phyloP scores from a whole-genome alignment of 2,888 invertebrate species.

The Tetragnatha montana region DNA sequence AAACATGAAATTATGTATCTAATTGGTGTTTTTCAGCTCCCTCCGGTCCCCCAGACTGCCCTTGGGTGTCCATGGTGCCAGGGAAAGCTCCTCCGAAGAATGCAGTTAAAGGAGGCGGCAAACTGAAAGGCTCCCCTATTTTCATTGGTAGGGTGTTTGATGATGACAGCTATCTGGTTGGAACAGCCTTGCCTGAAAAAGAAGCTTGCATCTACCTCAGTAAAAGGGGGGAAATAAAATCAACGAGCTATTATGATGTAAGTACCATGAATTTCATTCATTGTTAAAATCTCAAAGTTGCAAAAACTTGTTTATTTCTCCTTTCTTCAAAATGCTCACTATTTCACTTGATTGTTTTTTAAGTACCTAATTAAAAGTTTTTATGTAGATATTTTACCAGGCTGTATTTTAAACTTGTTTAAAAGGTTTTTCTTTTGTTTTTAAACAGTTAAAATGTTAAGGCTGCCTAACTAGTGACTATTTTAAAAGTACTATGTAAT shows the following conservation, averaged over 20 bases:
- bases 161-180: slow-evolving; percentile 20
- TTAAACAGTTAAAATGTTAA: too few relatives aligned
- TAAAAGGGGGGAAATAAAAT: slow-evolving; percentile 43
- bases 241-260: slow-evolving; percentile 53
- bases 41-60: slow-evolving; percentile 60
- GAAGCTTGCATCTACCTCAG: slow-evolving; percentile 44
- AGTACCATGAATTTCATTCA: background rate
- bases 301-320: too few relatives aligned
- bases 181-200: slow-evolving; percentile 55
- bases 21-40: slow-evolving; percentile 33
- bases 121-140: slow-evolving; percentile 31
- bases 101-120: slow-evolving; percentile 25
- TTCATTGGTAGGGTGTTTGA: slow-evolving; percentile 62
- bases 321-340: background rate
- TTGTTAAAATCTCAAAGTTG: background rate
- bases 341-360: background rate
- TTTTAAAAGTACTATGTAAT: too few relatives aligned
- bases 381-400: background rate
- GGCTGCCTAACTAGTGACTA: too few relatives aligned
- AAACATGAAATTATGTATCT: background rate
- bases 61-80: slow-evolving; percentile 23
- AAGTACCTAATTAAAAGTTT: too few relatives aligned
- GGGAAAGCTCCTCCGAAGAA: slow-evolving; percentile 12
- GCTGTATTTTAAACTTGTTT: too few relatives aligned
- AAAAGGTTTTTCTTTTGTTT: too few relatives aligned